These are phyloP conservation scores for Scolanthus callimorphus DNA, from an alignment of 92 coral and sea anemone species.

Conservation along the genomic window DNA sequence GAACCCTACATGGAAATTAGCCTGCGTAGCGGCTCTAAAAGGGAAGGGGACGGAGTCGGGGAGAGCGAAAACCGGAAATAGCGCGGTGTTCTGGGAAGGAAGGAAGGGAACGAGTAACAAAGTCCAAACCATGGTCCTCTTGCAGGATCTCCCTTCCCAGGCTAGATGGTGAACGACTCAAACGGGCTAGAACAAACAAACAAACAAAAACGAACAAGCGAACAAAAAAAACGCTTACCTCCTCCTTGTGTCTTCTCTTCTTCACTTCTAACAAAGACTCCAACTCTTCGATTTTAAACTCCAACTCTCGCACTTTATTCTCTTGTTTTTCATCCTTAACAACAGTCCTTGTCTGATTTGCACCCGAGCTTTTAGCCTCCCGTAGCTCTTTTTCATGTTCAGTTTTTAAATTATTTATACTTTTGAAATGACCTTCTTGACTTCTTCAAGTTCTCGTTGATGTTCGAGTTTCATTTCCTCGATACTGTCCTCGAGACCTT, in stretches of 20 bases:
- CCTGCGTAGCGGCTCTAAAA: too few species aligned
- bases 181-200: too few species aligned
- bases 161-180: too few species aligned
- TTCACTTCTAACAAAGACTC: conserved; percentile 88
- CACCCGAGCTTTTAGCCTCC: conserved; percentile 35
- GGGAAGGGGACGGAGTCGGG: too few species aligned
- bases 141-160: too few species aligned
- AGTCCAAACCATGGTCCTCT: too few species aligned
- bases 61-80: too few species aligned
- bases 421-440: conserved; percentile 42
- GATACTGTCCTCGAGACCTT: conserved; percentile 84
- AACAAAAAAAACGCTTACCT: too few species aligned
- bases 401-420: conserved; percentile 31
- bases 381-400: conserved; percentile 61
- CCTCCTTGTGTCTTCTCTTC: conserved; percentile 87
- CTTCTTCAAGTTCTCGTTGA: conserved; percentile 58
- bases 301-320: conserved; percentile 62
- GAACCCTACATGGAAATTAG: too few species aligned
- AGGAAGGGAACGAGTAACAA: too few species aligned
- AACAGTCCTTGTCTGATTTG: conserved; percentile 4
- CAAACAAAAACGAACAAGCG: too few species aligned
- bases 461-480: conserved; percentile 92
- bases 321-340: conserved; percentile 28
- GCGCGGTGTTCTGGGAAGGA: too few species aligned
- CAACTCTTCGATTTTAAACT: conserved; percentile 86